These are phyloP conservation scores for Zaprionus ghesquierei DNA, from an alignment of 1,140 invertebrate species.

Conservation along the genomic window DNA sequence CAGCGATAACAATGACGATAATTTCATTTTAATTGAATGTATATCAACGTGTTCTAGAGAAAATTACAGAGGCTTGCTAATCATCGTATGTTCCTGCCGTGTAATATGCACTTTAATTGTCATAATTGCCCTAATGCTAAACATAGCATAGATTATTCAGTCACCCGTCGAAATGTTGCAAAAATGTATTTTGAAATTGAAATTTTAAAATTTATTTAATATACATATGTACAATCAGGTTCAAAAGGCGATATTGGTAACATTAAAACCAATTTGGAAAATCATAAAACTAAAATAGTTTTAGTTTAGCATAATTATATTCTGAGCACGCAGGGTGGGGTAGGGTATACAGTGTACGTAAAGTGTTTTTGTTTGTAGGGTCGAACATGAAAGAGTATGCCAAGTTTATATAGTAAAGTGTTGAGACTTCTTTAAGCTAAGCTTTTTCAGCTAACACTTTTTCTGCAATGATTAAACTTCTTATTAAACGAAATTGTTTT, in stretches of 20 bases:
- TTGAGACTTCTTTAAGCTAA: too few species aligned
- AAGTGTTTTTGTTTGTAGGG: too few species aligned
- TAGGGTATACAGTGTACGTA: too few species aligned
- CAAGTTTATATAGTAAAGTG: too few species aligned
- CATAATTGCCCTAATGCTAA: slow-evolving; percentile 38
- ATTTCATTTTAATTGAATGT: slow-evolving; percentile 51
- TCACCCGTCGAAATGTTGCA: neutral
- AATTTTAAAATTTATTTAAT: neutral
- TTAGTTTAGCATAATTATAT: too few species aligned
- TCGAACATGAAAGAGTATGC: too few species aligned
- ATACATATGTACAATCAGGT: too few species aligned
- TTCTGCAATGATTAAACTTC: too few species aligned
- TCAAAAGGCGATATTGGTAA: neutral
- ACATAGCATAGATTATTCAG: neutral
- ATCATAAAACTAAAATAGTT: too few species aligned
- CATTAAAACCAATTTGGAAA: neutral
- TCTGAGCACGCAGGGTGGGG: too few species aligned
- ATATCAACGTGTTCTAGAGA: slow-evolving; percentile 33
- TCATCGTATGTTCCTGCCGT: slow-evolving; percentile 7
- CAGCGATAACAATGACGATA: slow-evolving; percentile 58
- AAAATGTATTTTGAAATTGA: neutral
- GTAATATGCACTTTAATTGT: slow-evolving; percentile 48
- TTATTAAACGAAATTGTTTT: too few species aligned
- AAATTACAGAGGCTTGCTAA: slow-evolving; percentile 38
- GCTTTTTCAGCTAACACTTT: too few species aligned